phyloP scores from a whole-genome alignment of 2,113 vertebrate species.

The Atlantisia rogersi region DNA sequence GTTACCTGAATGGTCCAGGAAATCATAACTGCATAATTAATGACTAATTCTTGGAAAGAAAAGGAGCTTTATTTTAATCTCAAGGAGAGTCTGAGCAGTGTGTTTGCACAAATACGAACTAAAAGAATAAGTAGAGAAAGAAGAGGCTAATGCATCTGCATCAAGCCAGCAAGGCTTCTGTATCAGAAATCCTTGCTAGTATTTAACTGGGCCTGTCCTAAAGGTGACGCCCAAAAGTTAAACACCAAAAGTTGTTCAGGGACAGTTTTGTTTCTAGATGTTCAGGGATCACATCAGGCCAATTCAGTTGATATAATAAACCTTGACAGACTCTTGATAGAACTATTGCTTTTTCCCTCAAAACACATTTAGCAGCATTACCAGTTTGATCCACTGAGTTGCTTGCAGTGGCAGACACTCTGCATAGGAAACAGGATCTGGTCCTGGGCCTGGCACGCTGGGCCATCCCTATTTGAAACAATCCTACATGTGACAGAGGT shows the following conservation, averaged over 20 bases:
- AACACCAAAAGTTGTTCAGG: neutral
- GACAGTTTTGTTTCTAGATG: neutral
- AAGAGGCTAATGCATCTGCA: neutral
- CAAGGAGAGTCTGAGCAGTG: neutral
- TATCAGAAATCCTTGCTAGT: neutral
- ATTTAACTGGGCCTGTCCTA: neutral
- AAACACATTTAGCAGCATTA: neutral
- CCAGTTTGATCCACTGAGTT: accelerated
- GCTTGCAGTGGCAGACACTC: neutral
- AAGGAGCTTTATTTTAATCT: neutral
- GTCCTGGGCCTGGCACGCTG: neutral
- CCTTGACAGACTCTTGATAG: neutral
- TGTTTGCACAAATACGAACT: neutral
- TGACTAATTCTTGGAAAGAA: neutral
- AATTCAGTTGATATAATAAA: neutral
- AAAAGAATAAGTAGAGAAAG: neutral
- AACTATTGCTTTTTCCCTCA: neutral
- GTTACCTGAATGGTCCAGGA: neutral
- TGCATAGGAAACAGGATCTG: neutral
- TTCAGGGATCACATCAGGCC: neutral
- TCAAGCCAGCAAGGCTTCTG: neutral
- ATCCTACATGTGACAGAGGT: neutral
- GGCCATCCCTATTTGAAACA: neutral
- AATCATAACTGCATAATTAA: neutral
- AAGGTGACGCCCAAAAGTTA: neutral